Evolutionary conservation across 2,113 vertebrate genomes (phyloP).

Genomic region (Hucho hucho): DNA sequence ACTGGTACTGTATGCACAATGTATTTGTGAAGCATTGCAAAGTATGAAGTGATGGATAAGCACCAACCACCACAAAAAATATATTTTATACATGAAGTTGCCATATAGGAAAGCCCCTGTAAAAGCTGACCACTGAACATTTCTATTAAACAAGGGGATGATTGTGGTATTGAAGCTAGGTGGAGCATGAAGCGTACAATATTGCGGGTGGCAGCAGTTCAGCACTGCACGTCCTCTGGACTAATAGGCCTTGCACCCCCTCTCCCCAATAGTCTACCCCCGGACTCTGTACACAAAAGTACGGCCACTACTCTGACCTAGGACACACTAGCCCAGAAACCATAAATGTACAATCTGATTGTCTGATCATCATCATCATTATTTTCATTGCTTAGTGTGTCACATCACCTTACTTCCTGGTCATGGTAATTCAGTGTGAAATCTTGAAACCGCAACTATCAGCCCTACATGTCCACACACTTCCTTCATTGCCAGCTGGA

Average conservation of each 20-base stretch:
- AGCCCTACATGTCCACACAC: background rate
- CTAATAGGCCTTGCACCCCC: background rate
- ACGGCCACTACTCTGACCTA: too few species aligned
- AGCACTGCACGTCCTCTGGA: background rate
- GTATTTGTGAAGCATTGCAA: too few species aligned
- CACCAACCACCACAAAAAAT: too few species aligned
- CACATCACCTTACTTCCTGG: background rate
- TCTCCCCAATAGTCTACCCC: background rate
- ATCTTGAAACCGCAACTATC: background rate
- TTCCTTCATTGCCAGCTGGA: background rate
- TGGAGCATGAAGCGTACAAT: background rate
- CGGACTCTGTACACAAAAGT: too few species aligned
- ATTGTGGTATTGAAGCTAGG: background rate
- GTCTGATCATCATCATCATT: background rate
- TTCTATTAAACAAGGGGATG: background rate
- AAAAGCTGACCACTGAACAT: background rate
- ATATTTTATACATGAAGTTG: too few species aligned
- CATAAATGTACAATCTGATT: background rate
- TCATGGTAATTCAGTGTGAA: background rate
- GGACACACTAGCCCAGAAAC: background rate
- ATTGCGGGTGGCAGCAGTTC: background rate
- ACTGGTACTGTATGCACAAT: too few species aligned
- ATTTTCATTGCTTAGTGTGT: background rate
- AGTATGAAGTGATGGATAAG: too few species aligned
- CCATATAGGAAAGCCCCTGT: background rate